These are phyloP conservation scores for Phyllostomus hastatus DNA, from an alignment of 2,113 vertebrate species.

Conservation along the genomic window DNA sequence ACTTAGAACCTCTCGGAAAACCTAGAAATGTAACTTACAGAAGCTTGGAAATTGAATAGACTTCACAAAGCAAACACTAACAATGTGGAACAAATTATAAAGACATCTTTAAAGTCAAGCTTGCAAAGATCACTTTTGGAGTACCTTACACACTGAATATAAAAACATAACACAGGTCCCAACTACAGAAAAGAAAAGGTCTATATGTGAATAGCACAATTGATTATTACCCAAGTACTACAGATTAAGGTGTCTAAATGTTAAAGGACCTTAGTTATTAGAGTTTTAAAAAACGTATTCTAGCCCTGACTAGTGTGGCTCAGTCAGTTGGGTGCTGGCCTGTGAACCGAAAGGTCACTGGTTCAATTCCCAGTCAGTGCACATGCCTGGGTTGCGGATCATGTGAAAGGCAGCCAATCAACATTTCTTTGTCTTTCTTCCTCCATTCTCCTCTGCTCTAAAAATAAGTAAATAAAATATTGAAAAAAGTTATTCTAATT, in stretches of 20 bases:
- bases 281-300: background rate
- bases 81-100: constrained; percentile 30
- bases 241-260: constrained; percentile 26
- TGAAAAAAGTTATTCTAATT: background rate
- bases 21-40: constrained; percentile 33
- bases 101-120: constrained; percentile 31
- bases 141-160: background rate
- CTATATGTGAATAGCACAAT: background rate
- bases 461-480: no score
- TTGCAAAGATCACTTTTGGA: constrained; percentile 28
- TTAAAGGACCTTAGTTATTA: background rate
- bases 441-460: no score
- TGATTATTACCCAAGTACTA: background rate
- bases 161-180: background rate
- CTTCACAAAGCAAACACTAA: constrained; percentile 19
- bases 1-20: constrained; percentile 8
- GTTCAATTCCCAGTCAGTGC: no score
- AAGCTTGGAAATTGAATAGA: background rate
- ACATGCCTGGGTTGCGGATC: no score
- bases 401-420: no score
- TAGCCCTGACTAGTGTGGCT: no score
- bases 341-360: no score
- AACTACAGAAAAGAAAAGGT: background rate
- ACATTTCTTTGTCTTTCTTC: no score
- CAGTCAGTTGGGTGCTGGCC: no score